These are phyloP conservation scores for Acronicta alni DNA, from an alignment of 2,888 invertebrate species.

Conservation along the genomic window DNA sequence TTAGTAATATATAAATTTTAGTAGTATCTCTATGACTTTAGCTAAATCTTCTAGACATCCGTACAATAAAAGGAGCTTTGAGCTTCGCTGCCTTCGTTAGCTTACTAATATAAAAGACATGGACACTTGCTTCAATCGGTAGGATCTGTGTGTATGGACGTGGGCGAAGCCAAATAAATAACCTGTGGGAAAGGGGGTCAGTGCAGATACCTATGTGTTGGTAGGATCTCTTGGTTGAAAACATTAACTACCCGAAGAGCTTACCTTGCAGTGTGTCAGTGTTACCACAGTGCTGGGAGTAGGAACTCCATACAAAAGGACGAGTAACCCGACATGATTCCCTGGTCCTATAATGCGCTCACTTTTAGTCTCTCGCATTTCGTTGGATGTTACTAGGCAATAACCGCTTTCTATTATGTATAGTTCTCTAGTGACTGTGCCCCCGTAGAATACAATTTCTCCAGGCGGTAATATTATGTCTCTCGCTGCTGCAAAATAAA, in stretches of 20 bases:
- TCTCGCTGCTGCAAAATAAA: constrained; percentile 72
- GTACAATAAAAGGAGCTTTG: neutral
- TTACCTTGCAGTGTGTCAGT: constrained; percentile 87
- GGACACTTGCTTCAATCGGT: too few relatives aligned
- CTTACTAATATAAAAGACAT: too few relatives aligned
- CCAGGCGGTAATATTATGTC: constrained; percentile 86
- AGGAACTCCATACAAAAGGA: constrained; percentile 84
- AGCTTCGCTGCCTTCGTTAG: too few relatives aligned
- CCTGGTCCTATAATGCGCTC: constrained; percentile 83
- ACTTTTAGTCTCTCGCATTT: constrained; percentile 69
- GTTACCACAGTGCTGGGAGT: constrained; percentile 84
- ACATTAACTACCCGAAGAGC: constrained; percentile 12
- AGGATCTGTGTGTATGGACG: too few relatives aligned
- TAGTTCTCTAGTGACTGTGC: constrained; percentile 85
- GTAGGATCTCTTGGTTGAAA: neutral
- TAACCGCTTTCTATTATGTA: constrained; percentile 87
- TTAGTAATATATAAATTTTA: neutral
- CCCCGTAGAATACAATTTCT: constrained; percentile 87
- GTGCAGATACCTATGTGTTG: too few relatives aligned
- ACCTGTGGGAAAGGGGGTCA: too few relatives aligned
- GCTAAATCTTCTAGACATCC: neutral
- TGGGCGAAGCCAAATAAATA: too few relatives aligned
- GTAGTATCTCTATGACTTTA: neutral
- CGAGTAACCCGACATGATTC: constrained; percentile 82
- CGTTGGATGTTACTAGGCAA: constrained; percentile 79